Percentiles rank a stretch among this genome's conserved stretches.
Conservation (phyloP, 2,113 vertebrate genomes). For the Sturnira hondurensis region DNA sequence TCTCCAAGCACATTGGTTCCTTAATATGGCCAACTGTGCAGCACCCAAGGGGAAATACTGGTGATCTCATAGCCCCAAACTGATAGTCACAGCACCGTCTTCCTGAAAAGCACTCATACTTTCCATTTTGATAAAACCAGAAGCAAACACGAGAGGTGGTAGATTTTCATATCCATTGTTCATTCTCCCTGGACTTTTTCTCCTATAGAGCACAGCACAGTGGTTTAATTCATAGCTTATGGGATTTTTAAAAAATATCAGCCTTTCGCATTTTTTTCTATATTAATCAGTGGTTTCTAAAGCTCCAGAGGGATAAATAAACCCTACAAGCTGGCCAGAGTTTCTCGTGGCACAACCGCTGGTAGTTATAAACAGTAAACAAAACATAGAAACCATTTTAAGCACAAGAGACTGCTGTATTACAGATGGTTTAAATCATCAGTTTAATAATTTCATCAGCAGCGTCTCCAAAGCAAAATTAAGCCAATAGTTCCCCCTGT, state of each 20-base stretch:
- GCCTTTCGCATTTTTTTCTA: conserved; percentile 59
- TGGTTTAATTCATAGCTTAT: conserved; percentile 77
- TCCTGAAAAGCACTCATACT: conserved; percentile 76
- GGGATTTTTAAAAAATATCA: conserved; percentile 69
- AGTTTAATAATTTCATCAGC: conserved; percentile 83
- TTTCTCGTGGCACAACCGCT: conserved; percentile 72
- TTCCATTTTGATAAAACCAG: conserved; percentile 84
- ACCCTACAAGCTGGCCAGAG: conserved; percentile 72
- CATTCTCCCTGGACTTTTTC: conserved; percentile 60
- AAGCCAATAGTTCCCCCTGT: conserved; percentile 87
- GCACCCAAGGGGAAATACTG: conserved; percentile 69
- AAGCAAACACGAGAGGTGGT: conserved; percentile 63
- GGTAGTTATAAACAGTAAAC: conserved; percentile 87
- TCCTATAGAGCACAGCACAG: conserved; percentile 70
- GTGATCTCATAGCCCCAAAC: conserved; percentile 78
- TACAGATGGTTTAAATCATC: conserved; percentile 81
- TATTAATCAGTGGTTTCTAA: conserved; percentile 81
- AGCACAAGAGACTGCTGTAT: conserved; percentile 81
- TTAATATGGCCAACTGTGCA: conserved; percentile 75
- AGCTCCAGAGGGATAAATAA: conserved; percentile 82
- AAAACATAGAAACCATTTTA: conserved; percentile 84
- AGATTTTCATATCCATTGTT: conserved; percentile 78
- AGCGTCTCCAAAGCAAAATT: conserved; percentile 79
- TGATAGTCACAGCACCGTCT: conserved; percentile 72
- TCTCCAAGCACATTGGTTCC: conserved; percentile 76